Evolutionary conservation across 2,797 vertebrate genomes (phyloP).

Genomic region (Poeciliopsis turneri): DNA sequence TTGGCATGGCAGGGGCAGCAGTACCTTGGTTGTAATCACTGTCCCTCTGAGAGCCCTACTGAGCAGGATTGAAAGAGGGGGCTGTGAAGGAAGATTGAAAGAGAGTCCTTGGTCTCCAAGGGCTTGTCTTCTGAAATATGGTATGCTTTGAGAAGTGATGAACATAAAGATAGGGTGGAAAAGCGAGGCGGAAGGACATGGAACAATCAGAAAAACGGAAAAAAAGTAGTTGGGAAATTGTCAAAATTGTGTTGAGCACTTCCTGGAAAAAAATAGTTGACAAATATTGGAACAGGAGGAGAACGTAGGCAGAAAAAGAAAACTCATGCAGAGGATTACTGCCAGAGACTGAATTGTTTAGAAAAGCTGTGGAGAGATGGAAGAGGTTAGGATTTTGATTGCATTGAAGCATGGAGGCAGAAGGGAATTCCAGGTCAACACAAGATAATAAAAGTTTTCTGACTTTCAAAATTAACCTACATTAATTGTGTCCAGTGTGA

Average conservation of each 20-base stretch:
- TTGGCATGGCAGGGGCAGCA: slow-evolving; percentile 71
- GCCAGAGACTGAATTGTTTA: slow-evolving; percentile 54
- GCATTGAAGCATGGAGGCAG: slow-evolving; percentile 32
- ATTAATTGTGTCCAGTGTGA: slow-evolving; percentile 13
- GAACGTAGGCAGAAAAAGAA: slow-evolving; percentile 28
- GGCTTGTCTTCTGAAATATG: slow-evolving; percentile 63
- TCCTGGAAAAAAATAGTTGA: slow-evolving; percentile 25
- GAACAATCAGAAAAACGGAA: slow-evolving; percentile 20
- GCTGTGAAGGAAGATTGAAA: slow-evolving; percentile 20
- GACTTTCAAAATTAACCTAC: slow-evolving; percentile 31
- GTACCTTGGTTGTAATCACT: slow-evolving; percentile 76
- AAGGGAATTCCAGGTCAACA: slow-evolving; percentile 17
- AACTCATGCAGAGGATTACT: slow-evolving; percentile 61
- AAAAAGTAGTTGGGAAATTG: slow-evolving; percentile 24
- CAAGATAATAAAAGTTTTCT: slow-evolving; percentile 20
- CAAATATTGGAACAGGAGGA: slow-evolving; percentile 37
- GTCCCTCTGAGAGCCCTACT: slow-evolving; percentile 70
- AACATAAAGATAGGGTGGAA: slow-evolving; percentile 37
- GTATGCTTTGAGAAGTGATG: slow-evolving; percentile 55
- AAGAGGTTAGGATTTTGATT: slow-evolving; percentile 24
- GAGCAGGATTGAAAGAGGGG: slow-evolving; percentile 49
- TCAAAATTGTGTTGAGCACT: slow-evolving; percentile 50
- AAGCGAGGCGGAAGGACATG: slow-evolving; percentile 33
- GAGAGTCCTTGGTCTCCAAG: slow-evolving; percentile 51
- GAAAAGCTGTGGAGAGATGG: slow-evolving; percentile 15